These are phyloP conservation scores for Rugalucina vietnamica DNA, from an alignment of 2,888 invertebrate genomes.

Conservation along the genomic window DNA sequence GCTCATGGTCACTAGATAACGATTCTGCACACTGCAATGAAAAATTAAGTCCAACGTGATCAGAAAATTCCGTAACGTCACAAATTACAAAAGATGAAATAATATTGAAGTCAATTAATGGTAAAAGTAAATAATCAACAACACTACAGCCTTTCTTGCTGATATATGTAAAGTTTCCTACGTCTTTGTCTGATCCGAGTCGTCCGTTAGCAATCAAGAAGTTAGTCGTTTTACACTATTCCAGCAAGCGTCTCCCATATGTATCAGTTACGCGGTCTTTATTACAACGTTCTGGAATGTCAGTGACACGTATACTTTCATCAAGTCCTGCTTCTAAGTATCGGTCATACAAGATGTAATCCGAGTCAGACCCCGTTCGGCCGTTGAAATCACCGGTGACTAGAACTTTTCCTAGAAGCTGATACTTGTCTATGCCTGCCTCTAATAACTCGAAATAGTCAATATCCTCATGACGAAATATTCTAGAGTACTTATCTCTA, in stretches of 20 bases:
- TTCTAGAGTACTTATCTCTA: neutral
- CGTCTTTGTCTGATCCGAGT: neutral
- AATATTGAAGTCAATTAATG: neutral
- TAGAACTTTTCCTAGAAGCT: neutral
- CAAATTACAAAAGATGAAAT: neutral
- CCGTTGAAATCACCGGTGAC: neutral
- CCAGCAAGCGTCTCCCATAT: neutral
- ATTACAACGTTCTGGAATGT: neutral
- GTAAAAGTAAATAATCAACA: constrained; percentile 1
- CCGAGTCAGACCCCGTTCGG: neutral
- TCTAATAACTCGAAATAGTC: constrained; percentile 14
- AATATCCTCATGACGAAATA: neutral
- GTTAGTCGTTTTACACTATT: neutral
- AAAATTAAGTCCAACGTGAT: neutral
- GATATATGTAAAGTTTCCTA: neutral
- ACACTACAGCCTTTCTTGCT: neutral
- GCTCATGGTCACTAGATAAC: too few species aligned
- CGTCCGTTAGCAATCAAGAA: constrained; percentile 10
- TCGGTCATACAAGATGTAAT: constrained; percentile 6
- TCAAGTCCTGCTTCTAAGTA: neutral
- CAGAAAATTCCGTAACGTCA: neutral
- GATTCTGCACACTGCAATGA: neutral
- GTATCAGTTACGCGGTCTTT: neutral
- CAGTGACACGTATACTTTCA: neutral
- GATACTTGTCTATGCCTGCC: neutral